These are phyloP conservation scores for Theristicus caerulescens DNA, from an alignment of 2,113 vertebrate species.

Conservation along the genomic window DNA sequence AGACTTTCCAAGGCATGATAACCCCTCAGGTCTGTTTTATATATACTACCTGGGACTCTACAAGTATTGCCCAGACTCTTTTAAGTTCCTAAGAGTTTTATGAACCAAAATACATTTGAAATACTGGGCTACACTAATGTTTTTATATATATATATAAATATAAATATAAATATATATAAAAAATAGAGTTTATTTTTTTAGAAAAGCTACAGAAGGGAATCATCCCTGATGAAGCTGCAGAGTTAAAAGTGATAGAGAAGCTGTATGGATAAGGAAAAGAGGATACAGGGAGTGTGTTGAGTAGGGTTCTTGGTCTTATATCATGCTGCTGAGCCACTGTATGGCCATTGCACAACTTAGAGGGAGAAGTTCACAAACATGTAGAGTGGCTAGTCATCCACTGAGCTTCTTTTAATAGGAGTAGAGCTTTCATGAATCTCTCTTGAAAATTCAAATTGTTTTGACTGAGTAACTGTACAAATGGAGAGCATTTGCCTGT, in stretches of 20 bases:
- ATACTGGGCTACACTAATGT: neutral
- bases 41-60: neutral
- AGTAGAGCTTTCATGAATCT: neutral
- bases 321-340: fast-evolving
- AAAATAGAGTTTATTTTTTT: neutral
- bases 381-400: neutral
- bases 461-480: neutral
- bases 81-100: neutral
- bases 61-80: neutral
- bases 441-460: neutral
- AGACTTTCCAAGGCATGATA: neutral
- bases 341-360: fast-evolving
- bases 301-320: neutral
- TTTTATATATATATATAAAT: too few relatives aligned
- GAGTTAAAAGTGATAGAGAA: neutral
- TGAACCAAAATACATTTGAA: neutral
- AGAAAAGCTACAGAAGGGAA: neutral
- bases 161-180: too few relatives aligned
- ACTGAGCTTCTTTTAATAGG: neutral
- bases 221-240: neutral
- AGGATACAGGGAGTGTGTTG: neutral
- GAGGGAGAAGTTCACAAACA: neutral
- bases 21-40: neutral
- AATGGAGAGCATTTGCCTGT: neutral
- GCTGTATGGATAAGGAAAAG: neutral